Evolutionary conservation across 37 sponge, comb jelly and placozoan genomes (phyloP), one percentile per base, ranked within the genome.

Genomic region (Agelas oroides): DNA sequence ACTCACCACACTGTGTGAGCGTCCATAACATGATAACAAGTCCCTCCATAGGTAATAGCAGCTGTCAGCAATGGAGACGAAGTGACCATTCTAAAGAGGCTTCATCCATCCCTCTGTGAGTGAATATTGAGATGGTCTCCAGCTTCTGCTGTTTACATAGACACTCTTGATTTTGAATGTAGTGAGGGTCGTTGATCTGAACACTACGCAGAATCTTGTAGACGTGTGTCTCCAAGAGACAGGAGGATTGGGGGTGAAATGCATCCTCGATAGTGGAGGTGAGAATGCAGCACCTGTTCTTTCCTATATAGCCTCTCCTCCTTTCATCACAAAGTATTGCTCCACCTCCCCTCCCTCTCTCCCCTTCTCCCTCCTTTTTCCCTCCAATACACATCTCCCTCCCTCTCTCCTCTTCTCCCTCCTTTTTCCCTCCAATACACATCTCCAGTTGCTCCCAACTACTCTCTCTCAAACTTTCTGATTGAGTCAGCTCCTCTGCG

Each of bases 231-330:
- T 90, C 65, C 91, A 87, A 55, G 93, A 93, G 73, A 95, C 96
- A 0, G 94, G 94, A 46, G 94, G 96, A 21, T 65, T 95, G 34
- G 96, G 96, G 28, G 94, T 92, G 2, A 66, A 93, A 62, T 90
- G 90, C 37, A 46, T 92, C 60, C 66, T 95, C 1, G 96, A 95
- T 40, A 75, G 53, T 60, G 96, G 96, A 89, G 93, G 94, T 95
- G 85, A 54, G 63, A 11, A 23, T 1, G 65, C 23, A 33, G 5
- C 5, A n/a, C n/a, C n/a, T n/a, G n/a, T n/a, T n/a, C n/a, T n/a
- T n/a, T n/a, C n/a, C n/a, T n/a, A n/a, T n/a, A n/a, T n/a, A n/a
- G n/a, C n/a, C n/a, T n/a, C n/a, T n/a, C n/a, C n/a, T n/a, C n/a
- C n/a, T n/a, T n/a, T n/a, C n/a, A n/a, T n/a, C n/a, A n/a, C n/a